phyloP scores from a whole-genome alignment of 2,888 invertebrate species.

The Plemyria rubiginata region DNA sequence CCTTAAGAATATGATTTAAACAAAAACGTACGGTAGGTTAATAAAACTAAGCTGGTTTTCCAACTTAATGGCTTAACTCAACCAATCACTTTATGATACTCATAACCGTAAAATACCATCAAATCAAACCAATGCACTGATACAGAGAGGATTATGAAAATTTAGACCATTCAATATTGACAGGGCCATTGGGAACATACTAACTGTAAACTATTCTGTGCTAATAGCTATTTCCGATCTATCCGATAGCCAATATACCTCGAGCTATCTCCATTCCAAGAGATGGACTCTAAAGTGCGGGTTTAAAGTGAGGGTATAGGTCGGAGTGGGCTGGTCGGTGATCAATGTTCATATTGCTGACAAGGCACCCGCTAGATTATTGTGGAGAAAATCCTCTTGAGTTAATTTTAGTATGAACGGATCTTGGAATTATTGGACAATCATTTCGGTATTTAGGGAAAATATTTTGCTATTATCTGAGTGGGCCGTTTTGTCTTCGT shows the following conservation, averaged over 20 bases:
- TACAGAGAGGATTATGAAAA: constrained; percentile 44
- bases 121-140: not conserved
- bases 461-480: constrained; percentile 30
- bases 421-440: constrained; percentile 44
- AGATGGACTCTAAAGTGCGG: constrained; percentile 7
- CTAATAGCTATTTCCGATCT: constrained; percentile 60
- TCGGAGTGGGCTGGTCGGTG: constrained; percentile 44
- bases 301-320: constrained; percentile 28
- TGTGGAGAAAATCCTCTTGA: constrained; percentile 56
- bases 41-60: not conserved
- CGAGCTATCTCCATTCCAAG: constrained; percentile 37
- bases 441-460: constrained; percentile 43
- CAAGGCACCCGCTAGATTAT: constrained; percentile 66
- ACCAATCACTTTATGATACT: not conserved
- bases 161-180: constrained; percentile 56
- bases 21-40: no score
- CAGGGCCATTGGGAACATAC: constrained; percentile 54
- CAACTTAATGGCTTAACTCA: no score
- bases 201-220: not conserved
- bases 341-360: constrained; percentile 57
- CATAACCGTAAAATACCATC: not conserved
- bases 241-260: constrained; percentile 43
- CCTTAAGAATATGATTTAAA: no score
- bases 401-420: constrained; percentile 65
- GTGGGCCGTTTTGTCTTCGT: constrained; percentile 32